Conservation (phyloP, 1,140 invertebrate genomes). For the Drosophila baimaii region DNA sequence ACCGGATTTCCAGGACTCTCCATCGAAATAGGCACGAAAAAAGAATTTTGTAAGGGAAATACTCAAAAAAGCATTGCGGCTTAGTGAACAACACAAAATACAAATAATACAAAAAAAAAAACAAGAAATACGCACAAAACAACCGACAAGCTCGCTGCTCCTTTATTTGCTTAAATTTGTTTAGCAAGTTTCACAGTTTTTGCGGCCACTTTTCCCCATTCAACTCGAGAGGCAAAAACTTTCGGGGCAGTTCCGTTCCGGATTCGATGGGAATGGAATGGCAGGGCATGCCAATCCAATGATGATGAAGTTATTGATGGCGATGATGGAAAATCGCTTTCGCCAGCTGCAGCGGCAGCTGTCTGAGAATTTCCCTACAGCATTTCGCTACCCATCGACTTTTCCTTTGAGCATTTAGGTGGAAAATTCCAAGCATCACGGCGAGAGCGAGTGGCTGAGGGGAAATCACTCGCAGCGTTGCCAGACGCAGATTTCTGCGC, state of each 20-base stretch:
- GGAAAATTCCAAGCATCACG: constrained; percentile 35
- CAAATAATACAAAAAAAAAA: not conserved
- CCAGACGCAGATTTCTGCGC: constrained; percentile 31
- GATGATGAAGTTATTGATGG: constrained; percentile 53
- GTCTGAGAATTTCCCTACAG: constrained; percentile 38
- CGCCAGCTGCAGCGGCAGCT: constrained; percentile 30
- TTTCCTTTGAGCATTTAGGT: constrained; percentile 44
- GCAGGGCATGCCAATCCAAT: constrained; percentile 22
- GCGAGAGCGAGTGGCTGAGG: not conserved
- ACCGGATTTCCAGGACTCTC: constrained; percentile 2
- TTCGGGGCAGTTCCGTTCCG: constrained; percentile 19
- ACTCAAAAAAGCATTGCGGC: constrained; percentile 61
- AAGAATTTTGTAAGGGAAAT: constrained; percentile 38
- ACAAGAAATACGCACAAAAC: constrained; percentile 7
- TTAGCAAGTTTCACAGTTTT: constrained; percentile 57
- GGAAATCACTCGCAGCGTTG: constrained; percentile 51
- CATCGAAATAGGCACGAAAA: constrained; percentile 25
- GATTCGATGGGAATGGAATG: not conserved
- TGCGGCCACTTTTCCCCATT: constrained; percentile 8
- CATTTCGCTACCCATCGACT: constrained; percentile 23
- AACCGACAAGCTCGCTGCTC: constrained; percentile 20
- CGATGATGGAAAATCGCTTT: constrained; percentile 49
- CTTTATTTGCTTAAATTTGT: constrained; percentile 58
- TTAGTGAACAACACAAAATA: constrained; percentile 19
- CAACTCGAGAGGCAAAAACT: constrained; percentile 15